phyloP scores from a whole-genome alignment of 2,113 vertebrate species.

The Origma solitaria region DNA sequence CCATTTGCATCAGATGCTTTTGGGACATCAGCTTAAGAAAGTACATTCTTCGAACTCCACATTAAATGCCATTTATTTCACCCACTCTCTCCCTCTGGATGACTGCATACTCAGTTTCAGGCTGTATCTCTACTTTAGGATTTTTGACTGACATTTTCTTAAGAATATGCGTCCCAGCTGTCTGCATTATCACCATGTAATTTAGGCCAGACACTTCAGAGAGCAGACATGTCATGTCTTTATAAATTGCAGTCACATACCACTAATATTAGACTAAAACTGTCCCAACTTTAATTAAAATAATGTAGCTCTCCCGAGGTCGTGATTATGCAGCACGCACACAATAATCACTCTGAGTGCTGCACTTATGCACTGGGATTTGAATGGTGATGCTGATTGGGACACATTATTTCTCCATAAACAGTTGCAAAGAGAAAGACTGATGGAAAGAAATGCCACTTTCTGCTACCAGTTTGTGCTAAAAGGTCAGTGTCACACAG shows the following conservation, averaged over 20 bases:
- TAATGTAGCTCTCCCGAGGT: neutral
- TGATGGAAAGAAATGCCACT: neutral
- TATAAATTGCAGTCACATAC: neutral
- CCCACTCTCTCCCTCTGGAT: neutral
- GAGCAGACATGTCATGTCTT: neutral
- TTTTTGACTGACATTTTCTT: neutral
- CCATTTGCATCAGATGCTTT: neutral
- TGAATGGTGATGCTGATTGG: neutral
- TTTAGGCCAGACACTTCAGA: neutral
- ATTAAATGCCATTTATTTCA: neutral
- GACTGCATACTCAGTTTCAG: neutral
- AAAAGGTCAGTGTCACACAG: neutral
- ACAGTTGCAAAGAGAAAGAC: neutral
- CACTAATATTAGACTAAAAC: neutral
- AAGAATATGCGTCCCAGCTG: neutral
- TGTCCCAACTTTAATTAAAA: conserved; percentile 28
- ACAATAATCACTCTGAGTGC: neutral
- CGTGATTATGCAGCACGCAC: neutral
- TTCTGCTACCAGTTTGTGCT: neutral
- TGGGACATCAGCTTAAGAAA: neutral
- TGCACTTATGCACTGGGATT: neutral
- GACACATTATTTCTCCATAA: neutral
- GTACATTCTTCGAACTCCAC: neutral
- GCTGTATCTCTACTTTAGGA: neutral
- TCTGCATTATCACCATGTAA: neutral